Conservation (phyloP, 2,113 vertebrate species). For the Colius striatus region DNA sequence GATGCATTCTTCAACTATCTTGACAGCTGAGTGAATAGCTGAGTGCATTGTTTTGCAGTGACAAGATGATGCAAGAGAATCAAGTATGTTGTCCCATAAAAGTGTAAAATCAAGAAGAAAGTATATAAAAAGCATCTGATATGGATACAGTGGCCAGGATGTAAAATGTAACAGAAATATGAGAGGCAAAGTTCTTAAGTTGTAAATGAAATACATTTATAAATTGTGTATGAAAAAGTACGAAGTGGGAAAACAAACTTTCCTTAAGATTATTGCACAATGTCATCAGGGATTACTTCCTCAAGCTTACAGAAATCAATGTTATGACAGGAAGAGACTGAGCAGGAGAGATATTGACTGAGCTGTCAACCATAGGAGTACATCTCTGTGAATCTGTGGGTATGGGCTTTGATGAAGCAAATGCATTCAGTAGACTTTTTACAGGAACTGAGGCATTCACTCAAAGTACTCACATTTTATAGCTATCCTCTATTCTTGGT, state of each 20-base stretch:
- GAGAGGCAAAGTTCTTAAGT: not conserved
- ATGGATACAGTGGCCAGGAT: not conserved
- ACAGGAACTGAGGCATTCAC: not conserved
- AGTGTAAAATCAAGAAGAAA: not conserved
- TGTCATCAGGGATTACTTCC: conserved; percentile 55
- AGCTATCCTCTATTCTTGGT: not conserved
- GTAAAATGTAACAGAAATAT: not conserved
- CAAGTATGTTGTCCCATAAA: not conserved
- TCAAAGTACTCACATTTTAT: not conserved
- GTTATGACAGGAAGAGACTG: conserved; percentile 56
- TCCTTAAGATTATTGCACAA: not conserved
- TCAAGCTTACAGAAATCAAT: conserved; percentile 60
- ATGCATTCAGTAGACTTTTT: conserved; percentile 10
- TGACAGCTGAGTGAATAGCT: not conserved
- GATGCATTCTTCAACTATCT: not conserved
- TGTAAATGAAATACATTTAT: not conserved
- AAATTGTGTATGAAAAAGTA: not conserved
- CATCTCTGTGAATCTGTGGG: conserved; percentile 42
- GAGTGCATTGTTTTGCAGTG: not conserved
- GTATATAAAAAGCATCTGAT: not conserved
- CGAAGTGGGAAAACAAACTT: not conserved
- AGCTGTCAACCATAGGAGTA: conserved; percentile 48
- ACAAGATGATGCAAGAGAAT: not conserved
- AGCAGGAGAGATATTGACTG: conserved; percentile 52
- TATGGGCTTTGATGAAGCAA: conserved; percentile 51